These are phyloP conservation scores for Metopolophium dirhodum DNA, from an alignment of 1,140 invertebrate species.

Conservation along the genomic window DNA sequence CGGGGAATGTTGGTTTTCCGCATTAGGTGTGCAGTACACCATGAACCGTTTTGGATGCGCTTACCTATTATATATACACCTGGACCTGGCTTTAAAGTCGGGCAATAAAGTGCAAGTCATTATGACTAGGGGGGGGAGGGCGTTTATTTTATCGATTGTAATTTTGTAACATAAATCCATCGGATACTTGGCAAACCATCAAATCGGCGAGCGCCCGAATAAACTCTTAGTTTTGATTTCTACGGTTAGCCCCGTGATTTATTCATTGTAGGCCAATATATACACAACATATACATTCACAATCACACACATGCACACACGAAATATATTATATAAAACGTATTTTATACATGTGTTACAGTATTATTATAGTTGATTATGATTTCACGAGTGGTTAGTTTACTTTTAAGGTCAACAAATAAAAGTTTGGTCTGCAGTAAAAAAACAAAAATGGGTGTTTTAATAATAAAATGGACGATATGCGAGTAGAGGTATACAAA, in stretches of 20 bases:
- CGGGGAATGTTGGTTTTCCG: not conserved
- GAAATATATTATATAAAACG: not conserved
- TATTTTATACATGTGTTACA: no score
- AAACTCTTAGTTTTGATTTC: not conserved
- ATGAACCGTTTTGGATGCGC: not conserved
- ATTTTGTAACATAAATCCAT: not conserved
- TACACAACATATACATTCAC: not conserved
- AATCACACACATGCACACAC: not conserved
- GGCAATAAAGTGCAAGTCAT: not conserved
- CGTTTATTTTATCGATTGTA: not conserved
- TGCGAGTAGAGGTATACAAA: not conserved
- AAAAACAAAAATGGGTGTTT: not conserved
- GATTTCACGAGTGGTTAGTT: not conserved
- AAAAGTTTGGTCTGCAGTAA: not conserved
- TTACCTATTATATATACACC: not conserved
- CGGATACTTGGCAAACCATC: not conserved
- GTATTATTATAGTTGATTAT: not conserved
- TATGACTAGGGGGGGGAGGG: not conserved
- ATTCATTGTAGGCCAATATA: not conserved
- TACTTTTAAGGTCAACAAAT: not conserved
- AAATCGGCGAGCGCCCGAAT: not conserved
- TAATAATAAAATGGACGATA: not conserved
- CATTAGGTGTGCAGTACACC: not conserved
- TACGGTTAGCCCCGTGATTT: not conserved
- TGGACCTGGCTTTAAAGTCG: no score